A percentile compares a stretch with the other conserved stretches of the same genome.
These are phyloP conservation scores for Thunnus thynnus DNA, from an alignment of 2,113 vertebrate species.

Conservation along the genomic window DNA sequence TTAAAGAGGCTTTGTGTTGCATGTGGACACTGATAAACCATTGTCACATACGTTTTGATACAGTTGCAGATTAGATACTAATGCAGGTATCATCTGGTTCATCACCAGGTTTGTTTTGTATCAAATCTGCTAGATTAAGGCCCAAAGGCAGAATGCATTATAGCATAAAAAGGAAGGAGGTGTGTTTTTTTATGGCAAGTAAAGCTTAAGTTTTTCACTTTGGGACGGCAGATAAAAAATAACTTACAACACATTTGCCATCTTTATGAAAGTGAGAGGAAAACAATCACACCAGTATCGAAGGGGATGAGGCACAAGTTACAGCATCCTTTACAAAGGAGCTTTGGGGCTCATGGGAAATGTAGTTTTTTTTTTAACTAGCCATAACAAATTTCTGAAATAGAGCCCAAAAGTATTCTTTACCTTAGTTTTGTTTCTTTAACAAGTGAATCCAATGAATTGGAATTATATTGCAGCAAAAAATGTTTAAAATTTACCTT, in stretches of 20 bases:
- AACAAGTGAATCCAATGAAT: not conserved
- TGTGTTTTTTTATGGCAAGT: not conserved
- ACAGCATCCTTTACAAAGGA: not conserved
- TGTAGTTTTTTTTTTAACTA: too few relatives aligned
- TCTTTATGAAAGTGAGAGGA: constrained; percentile 32
- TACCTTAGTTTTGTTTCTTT: too few relatives aligned
- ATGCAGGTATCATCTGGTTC: constrained; percentile 9
- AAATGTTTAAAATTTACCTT: too few relatives aligned
- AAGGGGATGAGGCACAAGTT: not conserved
- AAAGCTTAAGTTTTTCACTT: not conserved
- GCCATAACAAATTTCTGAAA: too few relatives aligned
- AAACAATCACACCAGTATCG: not conserved
- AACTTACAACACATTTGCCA: not conserved
- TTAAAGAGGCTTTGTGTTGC: not conserved
- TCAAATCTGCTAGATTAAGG: not conserved
- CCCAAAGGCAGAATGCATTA: not conserved
- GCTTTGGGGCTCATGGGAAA: not conserved
- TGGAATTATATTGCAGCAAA: not conserved
- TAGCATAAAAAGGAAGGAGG: not conserved
- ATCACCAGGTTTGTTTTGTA: not conserved
- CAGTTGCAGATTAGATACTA: not conserved
- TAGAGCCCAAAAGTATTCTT: too few relatives aligned
- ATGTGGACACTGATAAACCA: constrained; percentile 10
- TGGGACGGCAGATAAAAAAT: not conserved
- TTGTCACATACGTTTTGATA: constrained; percentile 11